Conservation (phyloP, 2,113 vertebrate genomes). For the Mixornis gularis region DNA sequence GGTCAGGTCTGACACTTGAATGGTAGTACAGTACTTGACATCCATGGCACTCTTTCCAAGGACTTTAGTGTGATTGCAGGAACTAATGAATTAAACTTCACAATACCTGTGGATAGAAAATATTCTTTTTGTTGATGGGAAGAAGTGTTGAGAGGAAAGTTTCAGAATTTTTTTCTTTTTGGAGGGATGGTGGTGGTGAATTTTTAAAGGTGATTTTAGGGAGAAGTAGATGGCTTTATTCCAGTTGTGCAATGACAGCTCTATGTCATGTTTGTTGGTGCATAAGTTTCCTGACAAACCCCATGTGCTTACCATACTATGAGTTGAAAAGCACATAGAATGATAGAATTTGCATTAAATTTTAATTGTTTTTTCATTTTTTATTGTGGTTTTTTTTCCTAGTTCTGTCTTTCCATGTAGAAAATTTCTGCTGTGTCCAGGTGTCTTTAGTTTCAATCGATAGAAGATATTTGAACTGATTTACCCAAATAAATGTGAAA, state of each 20-base stretch:
- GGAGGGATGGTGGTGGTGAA: background rate
- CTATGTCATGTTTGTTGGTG: background rate
- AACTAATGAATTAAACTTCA: conserved; percentile 31
- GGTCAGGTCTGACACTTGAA: conserved; percentile 21
- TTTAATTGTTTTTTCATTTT: background rate
- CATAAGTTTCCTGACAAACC: background rate
- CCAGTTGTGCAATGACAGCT: background rate
- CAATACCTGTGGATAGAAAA: background rate
- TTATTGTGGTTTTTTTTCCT: background rate
- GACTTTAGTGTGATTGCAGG: background rate
- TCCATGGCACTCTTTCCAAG: background rate
- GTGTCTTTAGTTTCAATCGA: background rate
- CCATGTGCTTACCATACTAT: background rate
- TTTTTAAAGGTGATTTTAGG: background rate
- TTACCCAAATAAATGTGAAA: conserved; percentile 4
- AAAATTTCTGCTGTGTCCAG: background rate
- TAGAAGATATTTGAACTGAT: background rate
- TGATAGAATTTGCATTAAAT: background rate
- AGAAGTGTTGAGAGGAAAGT: background rate
- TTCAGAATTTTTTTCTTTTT: background rate
- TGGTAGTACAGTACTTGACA: conserved; percentile 13
- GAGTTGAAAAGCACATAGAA: background rate
- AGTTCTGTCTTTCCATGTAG: background rate
- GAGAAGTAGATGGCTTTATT: background rate
- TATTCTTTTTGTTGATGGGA: background rate